These are phyloP conservation scores for Orthosia incerta DNA, from an alignment of 2,888 invertebrate species.

Conservation along the genomic window DNA sequence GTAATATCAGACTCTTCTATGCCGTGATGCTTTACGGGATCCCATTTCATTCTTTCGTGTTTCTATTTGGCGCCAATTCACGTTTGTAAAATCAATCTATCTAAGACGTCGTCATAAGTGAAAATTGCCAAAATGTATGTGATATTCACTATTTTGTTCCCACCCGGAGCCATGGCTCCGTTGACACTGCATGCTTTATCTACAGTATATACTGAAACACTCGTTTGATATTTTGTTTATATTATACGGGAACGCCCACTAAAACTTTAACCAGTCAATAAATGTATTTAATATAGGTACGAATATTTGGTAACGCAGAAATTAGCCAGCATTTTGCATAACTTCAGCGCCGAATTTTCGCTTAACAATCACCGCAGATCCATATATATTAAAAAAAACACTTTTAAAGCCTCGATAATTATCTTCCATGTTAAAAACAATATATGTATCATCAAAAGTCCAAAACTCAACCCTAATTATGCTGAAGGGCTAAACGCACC, in stretches of 20 bases:
- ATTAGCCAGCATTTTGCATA: too few species aligned
- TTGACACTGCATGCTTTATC: conserved; percentile 32
- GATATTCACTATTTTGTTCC: conserved; percentile 47
- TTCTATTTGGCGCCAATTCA: conserved; percentile 63
- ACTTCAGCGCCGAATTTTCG: not conserved
- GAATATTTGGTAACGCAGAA: not conserved
- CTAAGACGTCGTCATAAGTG: conserved; percentile 61
- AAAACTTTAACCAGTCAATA: not conserved
- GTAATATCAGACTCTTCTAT: conserved; percentile 42
- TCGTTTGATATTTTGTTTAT: not conserved
- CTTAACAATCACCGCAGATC: not conserved
- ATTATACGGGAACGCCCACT: conserved; percentile 32
- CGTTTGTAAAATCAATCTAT: conserved; percentile 63
- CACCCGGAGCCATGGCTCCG: conserved; percentile 43
- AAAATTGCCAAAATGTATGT: conserved; percentile 67
- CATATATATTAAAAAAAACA: not conserved
- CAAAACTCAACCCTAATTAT: conserved; percentile 50
- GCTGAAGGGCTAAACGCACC: conserved; percentile 20
- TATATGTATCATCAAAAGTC: conserved; percentile 28
- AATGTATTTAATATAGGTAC: not conserved
- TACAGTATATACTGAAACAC: not conserved
- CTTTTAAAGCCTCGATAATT: conserved; percentile 10
- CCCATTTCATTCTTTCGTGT: conserved; percentile 71
- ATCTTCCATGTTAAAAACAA: conserved; percentile 33
- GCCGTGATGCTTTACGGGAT: conserved; percentile 67